phyloP scores from a whole-genome alignment of 2,888 invertebrate genomes.

The Pediacus dermestoides region DNA sequence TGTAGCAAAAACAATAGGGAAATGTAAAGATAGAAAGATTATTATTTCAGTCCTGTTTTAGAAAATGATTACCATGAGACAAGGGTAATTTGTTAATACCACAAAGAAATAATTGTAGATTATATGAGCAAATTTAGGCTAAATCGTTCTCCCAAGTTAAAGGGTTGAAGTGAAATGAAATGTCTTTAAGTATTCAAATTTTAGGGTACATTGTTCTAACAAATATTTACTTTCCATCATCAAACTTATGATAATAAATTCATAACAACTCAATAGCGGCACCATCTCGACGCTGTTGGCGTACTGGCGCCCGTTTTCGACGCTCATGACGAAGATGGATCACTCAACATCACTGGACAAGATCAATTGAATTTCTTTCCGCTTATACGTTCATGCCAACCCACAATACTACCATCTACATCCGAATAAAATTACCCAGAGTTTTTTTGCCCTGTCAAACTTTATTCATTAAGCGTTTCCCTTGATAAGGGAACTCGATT shows the following conservation, averaged over 20 bases:
- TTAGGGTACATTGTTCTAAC: no score
- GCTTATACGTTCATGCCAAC: constrained; percentile 40
- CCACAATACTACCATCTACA: constrained; percentile 28
- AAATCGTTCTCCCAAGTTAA: no score
- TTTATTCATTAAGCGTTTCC: constrained; percentile 22
- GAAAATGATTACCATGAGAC: no score
- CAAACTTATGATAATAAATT: constrained; percentile 43
- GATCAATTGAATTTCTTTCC: constrained; percentile 59
- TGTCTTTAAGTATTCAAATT: no score
- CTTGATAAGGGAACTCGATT: no score
- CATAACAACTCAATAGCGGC: constrained; percentile 46
- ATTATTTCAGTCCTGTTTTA: no score
- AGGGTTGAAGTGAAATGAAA: no score
- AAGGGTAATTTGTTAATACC: no score
- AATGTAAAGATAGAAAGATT: no score
- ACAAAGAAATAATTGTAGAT: no score
- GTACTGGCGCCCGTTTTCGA: constrained; percentile 32
- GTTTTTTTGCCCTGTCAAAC: constrained; percentile 17
- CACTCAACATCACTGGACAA: constrained; percentile 52
- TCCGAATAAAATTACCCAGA: constrained; percentile 24
- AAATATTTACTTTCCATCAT: constrained; percentile 33
- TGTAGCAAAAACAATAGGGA: no score
- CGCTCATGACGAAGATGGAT: constrained; percentile 54
- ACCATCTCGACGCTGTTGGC: constrained; percentile 39
- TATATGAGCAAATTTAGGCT: no score